Percentiles rank a stretch among this genome's conserved stretches.
These are phyloP conservation scores for Drosophila longiperda DNA, from an alignment of 2,888 invertebrate genomes.

Conservation along the genomic window DNA sequence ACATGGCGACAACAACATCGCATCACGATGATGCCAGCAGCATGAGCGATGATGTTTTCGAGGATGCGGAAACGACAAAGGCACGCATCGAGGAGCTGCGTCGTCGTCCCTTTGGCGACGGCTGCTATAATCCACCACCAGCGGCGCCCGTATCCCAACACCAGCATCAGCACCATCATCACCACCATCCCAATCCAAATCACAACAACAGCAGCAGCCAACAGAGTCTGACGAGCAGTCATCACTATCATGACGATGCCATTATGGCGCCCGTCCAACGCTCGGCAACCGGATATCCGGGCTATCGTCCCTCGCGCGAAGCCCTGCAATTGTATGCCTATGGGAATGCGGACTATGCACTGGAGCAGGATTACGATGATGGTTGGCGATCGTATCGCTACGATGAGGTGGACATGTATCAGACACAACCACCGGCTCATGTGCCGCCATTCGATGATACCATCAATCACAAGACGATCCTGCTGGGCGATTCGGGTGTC, in stretches of 20 bases:
- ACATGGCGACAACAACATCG: conserved; percentile 40
- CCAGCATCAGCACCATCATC: conserved; percentile 59
- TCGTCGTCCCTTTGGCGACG: conserved; percentile 78
- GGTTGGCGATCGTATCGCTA: conserved; percentile 85
- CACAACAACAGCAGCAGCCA: conserved; percentile 56
- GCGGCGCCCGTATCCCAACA: conserved; percentile 67
- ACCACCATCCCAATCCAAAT: conserved; percentile 52
- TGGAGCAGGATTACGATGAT: conserved; percentile 79
- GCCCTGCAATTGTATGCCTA: conserved; percentile 87
- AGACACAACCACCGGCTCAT: conserved; percentile 53
- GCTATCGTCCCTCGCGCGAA: conserved; percentile 91
- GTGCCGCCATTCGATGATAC: conserved; percentile 86
- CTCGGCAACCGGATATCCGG: conserved; percentile 91
- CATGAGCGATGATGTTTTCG: conserved; percentile 94
- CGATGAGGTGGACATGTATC: conserved; percentile 83
- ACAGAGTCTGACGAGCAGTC: conserved; percentile 69
- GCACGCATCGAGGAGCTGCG: conserved; percentile 81
- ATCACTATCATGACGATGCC: conserved; percentile 71
- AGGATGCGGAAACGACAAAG: conserved; percentile 86
- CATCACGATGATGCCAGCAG: conserved; percentile 88
- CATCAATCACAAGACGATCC: conserved; percentile 92
- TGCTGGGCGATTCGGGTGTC: conserved; percentile 97
- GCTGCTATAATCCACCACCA: conserved; percentile 76
- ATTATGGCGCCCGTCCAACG: conserved; percentile 74
- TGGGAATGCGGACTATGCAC: conserved; percentile 74